Percentiles rank a stretch among this genome's conserved stretches.
Conservation (phyloP, 2,113 vertebrate genomes). For the Nyctibius bracteatus region DNA sequence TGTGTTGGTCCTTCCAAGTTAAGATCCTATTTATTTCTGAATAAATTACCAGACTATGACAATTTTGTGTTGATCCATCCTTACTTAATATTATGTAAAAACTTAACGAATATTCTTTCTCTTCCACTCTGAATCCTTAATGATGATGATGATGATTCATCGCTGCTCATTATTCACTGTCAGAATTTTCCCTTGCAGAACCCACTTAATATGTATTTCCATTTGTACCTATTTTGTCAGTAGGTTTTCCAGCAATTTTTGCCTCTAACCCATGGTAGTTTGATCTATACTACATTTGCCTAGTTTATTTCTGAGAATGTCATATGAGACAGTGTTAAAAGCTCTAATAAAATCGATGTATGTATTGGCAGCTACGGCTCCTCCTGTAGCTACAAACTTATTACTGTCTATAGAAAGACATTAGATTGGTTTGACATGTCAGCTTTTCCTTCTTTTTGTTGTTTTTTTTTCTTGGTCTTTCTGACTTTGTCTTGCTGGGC, state of each 20-base stretch:
- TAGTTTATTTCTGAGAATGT: conserved; percentile 37
- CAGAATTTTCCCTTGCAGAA: neutral
- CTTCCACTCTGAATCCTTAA: neutral
- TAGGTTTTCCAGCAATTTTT: neutral
- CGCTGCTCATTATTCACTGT: accelerated
- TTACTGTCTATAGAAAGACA: conserved; percentile 1
- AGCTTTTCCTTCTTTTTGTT: neutral
- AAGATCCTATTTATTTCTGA: neutral
- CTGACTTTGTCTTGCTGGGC: neutral
- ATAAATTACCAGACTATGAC: neutral
- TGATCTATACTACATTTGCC: neutral
- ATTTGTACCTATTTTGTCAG: neutral
- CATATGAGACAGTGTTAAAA: conserved; percentile 57
- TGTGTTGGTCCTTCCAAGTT: neutral
- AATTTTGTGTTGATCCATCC: neutral
- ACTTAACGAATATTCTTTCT: neutral
- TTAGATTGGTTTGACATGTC: neutral
- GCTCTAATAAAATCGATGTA: conserved; percentile 17
- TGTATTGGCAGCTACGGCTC: conserved; percentile 33
- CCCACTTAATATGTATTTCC: neutral
- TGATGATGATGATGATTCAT: neutral
- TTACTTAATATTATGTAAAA: neutral
- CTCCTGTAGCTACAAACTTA: neutral
- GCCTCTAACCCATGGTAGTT: neutral
- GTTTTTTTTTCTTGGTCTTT: neutral